Percentiles rank a stretch among this genome's conserved stretches.
Evolutionary conservation across 2,888 invertebrate genomes (phyloP).

Genomic region (Nasonovia ribisnigri): DNA sequence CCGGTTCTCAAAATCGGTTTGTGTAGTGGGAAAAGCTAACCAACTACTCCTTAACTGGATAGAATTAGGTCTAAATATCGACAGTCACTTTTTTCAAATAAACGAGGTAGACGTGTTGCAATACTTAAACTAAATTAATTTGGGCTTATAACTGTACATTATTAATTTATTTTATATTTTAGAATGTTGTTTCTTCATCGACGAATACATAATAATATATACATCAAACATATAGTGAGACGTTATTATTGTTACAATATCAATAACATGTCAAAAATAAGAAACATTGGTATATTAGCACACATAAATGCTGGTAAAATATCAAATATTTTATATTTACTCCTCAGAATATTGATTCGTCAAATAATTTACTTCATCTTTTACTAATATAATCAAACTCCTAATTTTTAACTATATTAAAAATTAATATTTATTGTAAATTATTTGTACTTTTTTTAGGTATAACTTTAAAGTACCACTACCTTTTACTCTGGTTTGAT

Average conservation of each 20-base stretch:
- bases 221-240: neutral
- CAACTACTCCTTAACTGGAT: no score
- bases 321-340: neutral
- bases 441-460: conserved; percentile 73
- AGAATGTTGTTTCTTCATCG: conserved; percentile 26
- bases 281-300: conserved; percentile 93
- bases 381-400: neutral
- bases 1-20: no score
- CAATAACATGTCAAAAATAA: conserved; percentile 71
- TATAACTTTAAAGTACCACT: conserved; percentile 98
- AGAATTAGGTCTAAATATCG: no score
- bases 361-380: neutral
- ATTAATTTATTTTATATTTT: neutral
- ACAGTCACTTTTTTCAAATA: no score
- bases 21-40: no score
- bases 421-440: neutral
- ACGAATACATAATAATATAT: neutral
- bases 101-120: no score
- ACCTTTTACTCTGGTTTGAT: conserved; percentile 92
- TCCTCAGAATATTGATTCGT: neutral
- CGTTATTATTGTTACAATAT: conserved; percentile 43
- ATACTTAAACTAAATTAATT: neutral
- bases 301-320: conserved; percentile 91
- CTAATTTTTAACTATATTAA: neutral
- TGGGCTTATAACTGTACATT: neutral